Evolutionary conservation across 2,113 vertebrate species (phyloP), one percentile per base, ranked within the genome.

Genomic region (Geococcyx californianus): DNA sequence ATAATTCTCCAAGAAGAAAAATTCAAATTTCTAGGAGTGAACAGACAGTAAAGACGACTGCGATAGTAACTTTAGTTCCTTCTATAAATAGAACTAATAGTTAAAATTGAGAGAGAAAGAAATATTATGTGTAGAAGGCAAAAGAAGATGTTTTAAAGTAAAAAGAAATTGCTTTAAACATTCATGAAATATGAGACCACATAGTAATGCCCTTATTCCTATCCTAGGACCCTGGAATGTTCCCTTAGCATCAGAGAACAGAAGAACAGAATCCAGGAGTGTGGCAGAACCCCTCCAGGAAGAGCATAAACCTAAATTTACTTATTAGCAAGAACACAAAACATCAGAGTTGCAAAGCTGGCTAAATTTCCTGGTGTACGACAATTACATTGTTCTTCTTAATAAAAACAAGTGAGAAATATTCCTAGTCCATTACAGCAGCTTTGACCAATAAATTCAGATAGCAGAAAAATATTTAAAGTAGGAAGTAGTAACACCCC

Each of bases 1-100:
- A 31, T 93, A 89, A 95, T 87, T 85, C 66, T 75, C 20, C 36
- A 87, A 38, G n/a, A 97, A 81, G 45, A 78, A 91, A 87, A 92
- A 87, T 45, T 62, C 58, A 85, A 87, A 82, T 84, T 93, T 72
- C 21, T 69, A 56, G 49, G 25, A 91, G 44, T 14, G 76, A 95
- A 82, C 31, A 79, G 55, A 76, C 44, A 84, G 62, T 23, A 34
- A 54, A 87, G 69, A 68, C 60, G n/a, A 87, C 13, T 0, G 44
- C 49, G 54, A 90, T 59, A 59, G 44, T 44, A 96, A 84, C 44
- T 84, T 79, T 36, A 89, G 40, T 51, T 85, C 49, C 49, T 93
- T 85, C 74, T 94, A 72, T 82, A 87, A 78, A 79, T 87, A 93
- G 72, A 92, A 76, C 10, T 90, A 85, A 76, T 62, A 77, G 49